phyloP scores from a whole-genome alignment of 2,888 invertebrate genomes.

The Lasioglossum villosulum region DNA sequence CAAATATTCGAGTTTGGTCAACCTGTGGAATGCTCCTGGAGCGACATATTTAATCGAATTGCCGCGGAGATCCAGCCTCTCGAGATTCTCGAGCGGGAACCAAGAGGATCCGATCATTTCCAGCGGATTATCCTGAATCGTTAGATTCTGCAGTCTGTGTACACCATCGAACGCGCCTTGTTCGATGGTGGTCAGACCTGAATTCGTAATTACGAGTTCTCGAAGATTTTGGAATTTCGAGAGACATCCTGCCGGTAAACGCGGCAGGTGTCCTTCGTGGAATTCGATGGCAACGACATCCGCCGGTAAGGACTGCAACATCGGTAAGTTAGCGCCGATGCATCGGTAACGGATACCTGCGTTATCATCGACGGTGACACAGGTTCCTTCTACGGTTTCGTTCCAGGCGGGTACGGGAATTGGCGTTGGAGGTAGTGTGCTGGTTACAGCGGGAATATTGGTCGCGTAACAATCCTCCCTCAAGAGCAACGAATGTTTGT shows the following conservation, averaged over 20 bases:
- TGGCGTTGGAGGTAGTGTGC: background rate
- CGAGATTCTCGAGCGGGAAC: conserved; percentile 68
- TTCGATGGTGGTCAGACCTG: conserved; percentile 69
- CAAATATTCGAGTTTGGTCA: conserved; percentile 69
- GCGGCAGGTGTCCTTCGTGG: conserved; percentile 70
- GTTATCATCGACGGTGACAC: conserved; percentile 27
- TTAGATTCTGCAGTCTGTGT: conserved; percentile 62
- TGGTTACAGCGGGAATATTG: background rate
- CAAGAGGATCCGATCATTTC: conserved; percentile 66
- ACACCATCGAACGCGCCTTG: conserved; percentile 69
- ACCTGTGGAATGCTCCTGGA: conserved; percentile 67
- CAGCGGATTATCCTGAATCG: conserved; percentile 74
- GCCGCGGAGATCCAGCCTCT: conserved; percentile 72
- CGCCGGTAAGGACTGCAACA: conserved; percentile 68
- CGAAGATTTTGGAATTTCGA: conserved; percentile 66
- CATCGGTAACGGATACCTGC: conserved; percentile 68
- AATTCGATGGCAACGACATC: conserved; percentile 73
- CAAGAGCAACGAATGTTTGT: conserved; percentile 57
- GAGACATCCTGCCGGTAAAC: conserved; percentile 63
- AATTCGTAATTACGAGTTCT: conserved; percentile 73
- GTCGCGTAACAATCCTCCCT: conserved; percentile 57
- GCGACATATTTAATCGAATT: conserved; percentile 74
- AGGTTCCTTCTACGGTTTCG: conserved; percentile 52
- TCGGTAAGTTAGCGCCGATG: conserved; percentile 68
- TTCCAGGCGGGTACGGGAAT: background rate